Percentiles rank a stretch among this genome's conserved stretches.
These are phyloP conservation scores for Scyliorhinus canicula DNA, from an alignment of 2,797 vertebrate genomes.

Conservation along the genomic window DNA sequence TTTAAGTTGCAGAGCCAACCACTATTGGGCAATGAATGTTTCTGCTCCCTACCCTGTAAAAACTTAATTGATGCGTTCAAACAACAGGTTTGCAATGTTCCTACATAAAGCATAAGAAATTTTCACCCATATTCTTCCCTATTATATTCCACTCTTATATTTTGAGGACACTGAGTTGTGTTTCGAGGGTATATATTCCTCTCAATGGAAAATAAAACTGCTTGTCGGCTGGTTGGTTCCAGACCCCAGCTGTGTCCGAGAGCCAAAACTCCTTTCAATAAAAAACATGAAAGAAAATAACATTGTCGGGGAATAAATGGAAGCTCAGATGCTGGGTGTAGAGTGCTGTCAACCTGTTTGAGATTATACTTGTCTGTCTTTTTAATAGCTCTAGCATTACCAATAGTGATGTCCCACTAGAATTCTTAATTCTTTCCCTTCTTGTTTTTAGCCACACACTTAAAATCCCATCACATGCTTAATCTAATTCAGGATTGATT, in stretches of 20 bases:
- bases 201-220: neutral
- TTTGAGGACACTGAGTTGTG: neutral
- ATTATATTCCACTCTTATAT: neutral
- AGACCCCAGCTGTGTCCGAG: neutral
- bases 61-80: neutral
- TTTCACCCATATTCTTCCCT: neutral
- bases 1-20: neutral
- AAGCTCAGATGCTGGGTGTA: neutral
- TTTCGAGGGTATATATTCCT: neutral
- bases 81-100: neutral
- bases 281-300: neutral
- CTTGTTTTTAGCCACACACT: neutral
- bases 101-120: neutral
- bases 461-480: neutral
- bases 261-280: neutral
- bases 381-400: neutral
- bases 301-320: neutral
- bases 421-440: neutral
- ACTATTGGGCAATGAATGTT: neutral
- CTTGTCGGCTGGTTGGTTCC: neutral
- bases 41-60: neutral
- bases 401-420: neutral
- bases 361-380: neutral
- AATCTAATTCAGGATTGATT: neutral
- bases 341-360: neutral